A percentile compares a stretch with the other conserved stretches of the same genome.
Conservation (phyloP, 2,113 vertebrate species). For the Podarcis cretensis region DNA sequence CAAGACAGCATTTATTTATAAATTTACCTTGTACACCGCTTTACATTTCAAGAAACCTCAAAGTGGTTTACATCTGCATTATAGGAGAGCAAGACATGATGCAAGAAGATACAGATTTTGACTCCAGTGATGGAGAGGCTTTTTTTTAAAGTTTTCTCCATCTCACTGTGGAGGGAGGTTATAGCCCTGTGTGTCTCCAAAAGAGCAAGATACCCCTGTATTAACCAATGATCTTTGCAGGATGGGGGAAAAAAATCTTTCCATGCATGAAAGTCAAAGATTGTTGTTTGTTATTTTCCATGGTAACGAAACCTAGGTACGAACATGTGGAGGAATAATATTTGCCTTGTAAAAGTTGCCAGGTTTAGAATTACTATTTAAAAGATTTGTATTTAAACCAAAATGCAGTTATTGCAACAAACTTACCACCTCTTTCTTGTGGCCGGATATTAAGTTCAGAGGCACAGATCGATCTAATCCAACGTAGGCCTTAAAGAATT, state of each 20-base stretch:
- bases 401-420: neutral
- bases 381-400: neutral
- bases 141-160: neutral
- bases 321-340: neutral
- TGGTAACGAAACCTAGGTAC: neutral
- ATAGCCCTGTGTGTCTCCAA: neutral
- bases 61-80: no score
- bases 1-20: neutral
- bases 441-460: neutral
- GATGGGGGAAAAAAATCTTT: neutral
- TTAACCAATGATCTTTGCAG: neutral
- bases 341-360: neutral
- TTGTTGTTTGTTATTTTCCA: neutral
- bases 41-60: no score
- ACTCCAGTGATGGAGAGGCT: neutral
- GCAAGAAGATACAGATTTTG: neutral
- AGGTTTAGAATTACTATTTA: neutral
- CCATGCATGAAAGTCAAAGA: neutral
- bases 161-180: no score
- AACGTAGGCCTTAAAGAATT: neutral
- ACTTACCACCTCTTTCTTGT: neutral
- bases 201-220: neutral
- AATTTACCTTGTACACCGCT: no score
- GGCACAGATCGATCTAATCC: constrained; percentile 3
- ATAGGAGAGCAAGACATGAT: neutral